phyloP scores from a whole-genome alignment of 64 coral and sea anemone species.

The Montipora capricornis region DNA sequence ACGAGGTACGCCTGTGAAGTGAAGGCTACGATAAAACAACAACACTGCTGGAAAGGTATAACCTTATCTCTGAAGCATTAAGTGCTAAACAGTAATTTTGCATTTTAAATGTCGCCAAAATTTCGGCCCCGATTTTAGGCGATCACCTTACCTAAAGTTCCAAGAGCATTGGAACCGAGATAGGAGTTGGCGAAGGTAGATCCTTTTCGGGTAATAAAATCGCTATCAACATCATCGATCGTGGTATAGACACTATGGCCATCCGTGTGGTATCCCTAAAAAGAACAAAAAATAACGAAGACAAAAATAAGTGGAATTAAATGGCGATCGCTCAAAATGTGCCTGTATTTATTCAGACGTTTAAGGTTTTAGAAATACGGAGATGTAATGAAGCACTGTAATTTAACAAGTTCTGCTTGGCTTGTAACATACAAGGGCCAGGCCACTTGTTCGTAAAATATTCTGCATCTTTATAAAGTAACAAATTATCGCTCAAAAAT shows the following conservation, averaged over 20 bases:
- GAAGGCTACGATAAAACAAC: constrained; percentile 49
- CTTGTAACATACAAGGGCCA: constrained; percentile 50
- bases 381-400: background rate
- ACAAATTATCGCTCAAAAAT: constrained; percentile 71
- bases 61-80: constrained; percentile 27
- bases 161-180: constrained; percentile 68
- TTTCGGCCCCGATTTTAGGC: background rate
- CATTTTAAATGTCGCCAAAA: constrained; percentile 38
- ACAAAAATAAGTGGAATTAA: constrained; percentile 60
- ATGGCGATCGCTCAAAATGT: constrained; percentile 40
- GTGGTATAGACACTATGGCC: constrained; percentile 63
- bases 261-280: constrained; percentile 56
- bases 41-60: constrained; percentile 26
- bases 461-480: constrained; percentile 67
- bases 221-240: constrained; percentile 68
- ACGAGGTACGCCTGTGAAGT: constrained; percentile 28
- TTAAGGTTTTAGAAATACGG: constrained; percentile 43
- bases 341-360: constrained; percentile 52
- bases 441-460: constrained; percentile 61
- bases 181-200: constrained; percentile 66
- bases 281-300: constrained; percentile 35
- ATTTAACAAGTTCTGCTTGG: constrained; percentile 22
- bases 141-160: constrained; percentile 68
- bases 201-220: constrained; percentile 67
- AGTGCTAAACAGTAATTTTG: constrained; percentile 53